A percentile compares a stretch with the other conserved stretches of the same genome.
These are phyloP conservation scores for Tretioscincus oriximinensis DNA, from an alignment of 2,113 vertebrate genomes.

Conservation along the genomic window DNA sequence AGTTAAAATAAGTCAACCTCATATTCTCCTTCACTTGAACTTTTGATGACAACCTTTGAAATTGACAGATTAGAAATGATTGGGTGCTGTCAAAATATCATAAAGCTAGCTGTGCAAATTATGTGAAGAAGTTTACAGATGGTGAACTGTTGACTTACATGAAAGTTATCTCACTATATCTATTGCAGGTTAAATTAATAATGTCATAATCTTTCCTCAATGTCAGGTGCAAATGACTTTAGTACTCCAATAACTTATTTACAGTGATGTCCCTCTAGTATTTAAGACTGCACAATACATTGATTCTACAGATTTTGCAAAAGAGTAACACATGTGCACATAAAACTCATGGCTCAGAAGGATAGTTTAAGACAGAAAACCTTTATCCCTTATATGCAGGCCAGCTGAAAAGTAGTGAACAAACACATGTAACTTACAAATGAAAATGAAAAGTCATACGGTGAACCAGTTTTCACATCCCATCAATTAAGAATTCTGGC, in stretches of 20 bases:
- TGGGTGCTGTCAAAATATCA: constrained; percentile 65
- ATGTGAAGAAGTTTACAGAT: constrained; percentile 62
- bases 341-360: constrained; percentile 36
- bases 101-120: constrained; percentile 58
- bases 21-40: constrained; percentile 68
- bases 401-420: no score
- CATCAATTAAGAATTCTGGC: no score
- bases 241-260: constrained; percentile 61
- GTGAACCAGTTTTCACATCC: no score
- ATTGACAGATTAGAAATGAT: constrained; percentile 72
- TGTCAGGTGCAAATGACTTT: constrained; percentile 59
- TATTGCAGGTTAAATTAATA: constrained; percentile 61
- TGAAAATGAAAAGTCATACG: no score
- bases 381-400: background rate
- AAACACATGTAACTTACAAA: no score
- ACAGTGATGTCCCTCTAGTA: constrained; percentile 52
- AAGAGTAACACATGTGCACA: constrained; percentile 5
- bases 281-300: constrained; percentile 56
- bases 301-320: constrained; percentile 60
- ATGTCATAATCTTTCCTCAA: constrained; percentile 59
- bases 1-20: constrained; percentile 64
- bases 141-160: constrained; percentile 46
- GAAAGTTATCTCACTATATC: constrained; percentile 52
- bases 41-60: constrained; percentile 72
- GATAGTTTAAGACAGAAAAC: constrained; percentile 37